Percentiles rank a stretch among this genome's conserved stretches.
Evolutionary conservation across 2,888 invertebrate species (phyloP).

Genomic region (Amblyjoppa fuscipennis): DNA sequence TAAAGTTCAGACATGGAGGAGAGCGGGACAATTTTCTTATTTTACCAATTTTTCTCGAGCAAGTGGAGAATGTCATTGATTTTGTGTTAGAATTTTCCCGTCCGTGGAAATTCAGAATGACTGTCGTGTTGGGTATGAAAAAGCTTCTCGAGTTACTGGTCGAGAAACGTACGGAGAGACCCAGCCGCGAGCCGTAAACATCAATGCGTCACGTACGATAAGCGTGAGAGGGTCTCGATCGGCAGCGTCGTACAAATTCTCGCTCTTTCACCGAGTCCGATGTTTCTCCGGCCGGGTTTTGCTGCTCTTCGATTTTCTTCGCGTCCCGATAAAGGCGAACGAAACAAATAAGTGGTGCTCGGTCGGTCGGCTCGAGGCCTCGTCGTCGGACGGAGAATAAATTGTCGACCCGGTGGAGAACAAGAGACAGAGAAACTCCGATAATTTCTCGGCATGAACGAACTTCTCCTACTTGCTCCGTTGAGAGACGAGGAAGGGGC

Average conservation of each 20-base stretch:
- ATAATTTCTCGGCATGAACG: constrained; percentile 40
- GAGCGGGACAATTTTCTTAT: not conserved
- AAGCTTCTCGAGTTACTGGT: not conserved
- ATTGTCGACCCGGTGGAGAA: constrained; percentile 19
- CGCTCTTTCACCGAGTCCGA: constrained; percentile 18
- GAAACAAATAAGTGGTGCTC: constrained; percentile 32
- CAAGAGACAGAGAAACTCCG: constrained; percentile 13
- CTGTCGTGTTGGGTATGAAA: not conserved
- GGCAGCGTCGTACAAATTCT: constrained; percentile 8
- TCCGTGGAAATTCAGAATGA: too few relatives aligned
- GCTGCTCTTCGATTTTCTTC: constrained; percentile 26
- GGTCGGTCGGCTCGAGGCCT: not conserved
- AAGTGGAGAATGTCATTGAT: too few relatives aligned
- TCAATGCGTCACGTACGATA: constrained; percentile 38
- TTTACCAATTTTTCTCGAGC: too few relatives aligned
- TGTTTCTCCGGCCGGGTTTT: constrained; percentile 23
- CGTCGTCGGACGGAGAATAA: constrained; percentile 1
- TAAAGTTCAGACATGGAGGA: not conserved
- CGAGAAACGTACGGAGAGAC: constrained; percentile 6
- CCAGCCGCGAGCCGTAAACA: constrained; percentile 27
- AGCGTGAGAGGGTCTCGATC: not conserved
- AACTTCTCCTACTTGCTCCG: not conserved
- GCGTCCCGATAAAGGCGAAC: constrained; percentile 12
- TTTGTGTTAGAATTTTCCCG: too few relatives aligned
- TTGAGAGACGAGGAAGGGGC: not conserved